A percentile compares a stretch with the other conserved stretches of the same genome.
Evolutionary conservation across 2,888 invertebrate genomes (phyloP).

Genomic region (Uloborus plumipes): DNA sequence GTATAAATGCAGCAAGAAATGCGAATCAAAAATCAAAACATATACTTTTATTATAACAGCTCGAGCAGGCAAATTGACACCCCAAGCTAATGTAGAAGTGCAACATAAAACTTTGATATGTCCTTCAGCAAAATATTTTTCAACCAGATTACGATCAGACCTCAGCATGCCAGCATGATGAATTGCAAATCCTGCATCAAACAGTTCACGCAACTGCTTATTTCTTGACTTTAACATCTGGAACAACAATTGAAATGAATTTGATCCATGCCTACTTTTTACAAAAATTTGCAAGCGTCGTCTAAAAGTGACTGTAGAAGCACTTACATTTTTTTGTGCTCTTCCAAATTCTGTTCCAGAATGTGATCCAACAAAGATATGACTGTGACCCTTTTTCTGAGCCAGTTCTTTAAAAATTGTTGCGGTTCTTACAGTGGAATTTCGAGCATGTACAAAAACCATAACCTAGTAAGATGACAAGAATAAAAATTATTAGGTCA

Average conservation of each 20-base stretch:
- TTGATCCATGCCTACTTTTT: background rate
- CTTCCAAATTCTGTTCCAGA: slow-evolving; percentile 76
- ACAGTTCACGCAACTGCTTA: slow-evolving; percentile 85
- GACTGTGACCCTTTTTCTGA: slow-evolving; percentile 80
- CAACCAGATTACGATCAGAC: slow-evolving; percentile 87
- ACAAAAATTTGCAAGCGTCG: background rate
- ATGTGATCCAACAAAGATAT: slow-evolving; percentile 79
- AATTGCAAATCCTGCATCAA: slow-evolving; percentile 88
- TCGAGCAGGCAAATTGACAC: slow-evolving; percentile 98
- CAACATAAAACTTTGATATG: slow-evolving; percentile 90
- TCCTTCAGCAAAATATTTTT: slow-evolving; percentile 90
- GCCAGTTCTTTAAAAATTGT: slow-evolving; percentile 86
- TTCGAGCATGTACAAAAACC: slow-evolving; percentile 98
- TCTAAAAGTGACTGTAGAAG: slow-evolving; percentile 8
- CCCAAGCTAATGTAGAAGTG: slow-evolving; percentile 99
- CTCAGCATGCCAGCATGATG: slow-evolving; percentile 97
- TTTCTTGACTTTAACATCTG: slow-evolving; percentile 81
- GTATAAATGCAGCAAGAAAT: background rate
- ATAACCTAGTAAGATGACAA: slow-evolving; percentile 76
- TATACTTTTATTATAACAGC: slow-evolving; percentile 92
- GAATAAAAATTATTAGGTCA: background rate
- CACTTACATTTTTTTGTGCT: slow-evolving; percentile 76
- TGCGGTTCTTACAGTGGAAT: slow-evolving; percentile 93
- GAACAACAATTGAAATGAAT: slow-evolving; percentile 22
- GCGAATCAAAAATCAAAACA: background rate